Conservation (phyloP, 2,113 vertebrate species). For the Holacanthus passer region DNA sequence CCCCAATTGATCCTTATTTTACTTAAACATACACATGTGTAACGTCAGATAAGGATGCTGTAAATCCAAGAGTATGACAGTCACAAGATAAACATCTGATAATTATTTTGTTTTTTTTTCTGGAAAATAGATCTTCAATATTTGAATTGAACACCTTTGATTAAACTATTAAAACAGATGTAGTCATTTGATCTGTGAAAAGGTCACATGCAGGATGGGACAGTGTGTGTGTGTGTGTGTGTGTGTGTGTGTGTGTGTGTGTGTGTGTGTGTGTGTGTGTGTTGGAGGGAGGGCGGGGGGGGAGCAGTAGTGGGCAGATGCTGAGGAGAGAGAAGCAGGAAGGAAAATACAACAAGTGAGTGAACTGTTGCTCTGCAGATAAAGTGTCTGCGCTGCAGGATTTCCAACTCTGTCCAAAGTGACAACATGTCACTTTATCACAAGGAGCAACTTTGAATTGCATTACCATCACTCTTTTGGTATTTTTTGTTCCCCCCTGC, state of each 20-base stretch:
- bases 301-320: slow-evolving; percentile 59
- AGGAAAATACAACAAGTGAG: slow-evolving; percentile 83
- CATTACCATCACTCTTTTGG: not conserved
- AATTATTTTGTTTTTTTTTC: not conserved
- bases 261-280: slow-evolving; percentile 43
- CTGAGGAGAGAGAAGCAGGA: slow-evolving; percentile 65
- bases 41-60: not conserved
- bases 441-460: slow-evolving; percentile 13
- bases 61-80: not conserved
- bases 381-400: slow-evolving; percentile 57
- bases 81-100: not conserved
- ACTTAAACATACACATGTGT: not conserved
- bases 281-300: slow-evolving; percentile 39
- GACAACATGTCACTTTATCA: not conserved
- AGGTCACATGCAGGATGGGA: slow-evolving; percentile 70
- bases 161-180: slow-evolving; percentile 60
- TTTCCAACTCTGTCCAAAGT: slow-evolving; percentile 58
- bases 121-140: slow-evolving; percentile 20
- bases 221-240: slow-evolving; percentile 7
- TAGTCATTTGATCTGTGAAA: slow-evolving; percentile 71
- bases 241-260: slow-evolving; percentile 41
- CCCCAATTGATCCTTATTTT: not conserved
- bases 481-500: not conserved
- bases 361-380: slow-evolving; percentile 82
- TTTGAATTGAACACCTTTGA: slow-evolving; percentile 34